Evolutionary conservation across 2,797 vertebrate species (phyloP), one percentile per base, ranked within the genome.

Genomic region (Ataeniobius toweri): DNA sequence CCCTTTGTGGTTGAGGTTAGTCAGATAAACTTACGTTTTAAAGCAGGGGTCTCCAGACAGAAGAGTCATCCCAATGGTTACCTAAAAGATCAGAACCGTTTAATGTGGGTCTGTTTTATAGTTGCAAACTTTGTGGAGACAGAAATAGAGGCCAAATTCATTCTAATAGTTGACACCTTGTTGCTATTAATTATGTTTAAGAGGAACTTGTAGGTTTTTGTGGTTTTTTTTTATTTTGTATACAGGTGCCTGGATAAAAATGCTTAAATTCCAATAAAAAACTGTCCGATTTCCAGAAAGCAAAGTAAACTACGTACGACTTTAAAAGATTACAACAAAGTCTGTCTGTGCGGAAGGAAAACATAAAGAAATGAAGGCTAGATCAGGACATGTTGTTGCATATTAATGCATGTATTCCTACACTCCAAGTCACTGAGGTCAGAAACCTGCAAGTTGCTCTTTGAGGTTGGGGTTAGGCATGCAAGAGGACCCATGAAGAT

Each of bases 41-140:
- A 99, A 99, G 94, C 98, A 99, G n/a, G 98, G 98, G 83, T 98
- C 98, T 71, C 97, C 98, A 0, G 97, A 99, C 44, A 98, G 95
- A 74, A 99, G 94, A 22, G 96, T 97, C 97, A 98, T 99, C 55
- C 95, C 97, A 0, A 99, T 98, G 0, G 91, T 98, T 80, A 99
- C 97, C 98, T 99, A 78, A 6, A 51, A 55, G 53, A 77, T 22
- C 16, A 31, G n/a, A 10, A 28, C 48, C 0, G 16, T 22, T 51
- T 6, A 2, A 44, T 22, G 36, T 59, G 18, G 3, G 51, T 6
- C 56, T n/a, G 46, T 48, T 12, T 26, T 5, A 28, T 13, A 28
- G 55, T 24, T n/a, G 3, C 9, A 41, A 67, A 67, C 63, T 67
- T 24, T 4, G 8, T 12, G 48, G 82, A 79, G 18, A 61, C 12